These are phyloP conservation scores for Aphelinus atriplicis DNA, from an alignment of 1,140 invertebrate species.

Conservation along the genomic window DNA sequence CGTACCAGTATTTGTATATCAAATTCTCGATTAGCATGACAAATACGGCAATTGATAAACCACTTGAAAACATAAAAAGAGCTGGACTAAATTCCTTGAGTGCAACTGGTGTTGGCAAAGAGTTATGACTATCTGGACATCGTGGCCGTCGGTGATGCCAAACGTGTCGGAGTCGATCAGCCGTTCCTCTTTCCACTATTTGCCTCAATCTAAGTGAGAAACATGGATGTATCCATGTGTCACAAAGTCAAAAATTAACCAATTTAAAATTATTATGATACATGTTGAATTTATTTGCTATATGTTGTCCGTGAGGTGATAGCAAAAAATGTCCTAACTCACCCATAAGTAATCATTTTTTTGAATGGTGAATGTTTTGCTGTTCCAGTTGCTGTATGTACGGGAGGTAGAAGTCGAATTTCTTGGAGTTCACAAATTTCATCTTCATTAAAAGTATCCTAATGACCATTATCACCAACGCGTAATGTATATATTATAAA, in stretches of 20 bases:
- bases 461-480: background rate
- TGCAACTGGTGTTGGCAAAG: conserved; percentile 45
- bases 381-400: conserved; percentile 66
- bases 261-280: no score
- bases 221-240: no score
- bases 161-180: conserved; percentile 40
- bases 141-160: conserved; percentile 48
- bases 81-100: conserved; percentile 49
- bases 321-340: conserved; percentile 39
- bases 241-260: no score
- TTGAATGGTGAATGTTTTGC: conserved; percentile 71
- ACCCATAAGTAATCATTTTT: conserved; percentile 73
- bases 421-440: conserved; percentile 73
- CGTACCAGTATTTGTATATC: conserved; percentile 8
- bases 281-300: no score
- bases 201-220: conserved; percentile 44
- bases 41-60: conserved; percentile 38
- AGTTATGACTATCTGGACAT: conserved; percentile 51
- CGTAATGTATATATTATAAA: background rate
- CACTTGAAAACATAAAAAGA: conserved; percentile 46
- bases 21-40: conserved; percentile 41
- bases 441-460: conserved; percentile 68
- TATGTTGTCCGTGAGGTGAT: no score
- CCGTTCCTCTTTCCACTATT: conserved; percentile 45
- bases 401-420: conserved; percentile 68